phyloP scores from a whole-genome alignment of 2,888 invertebrate genomes.

The Sphecodes monilicornis region DNA sequence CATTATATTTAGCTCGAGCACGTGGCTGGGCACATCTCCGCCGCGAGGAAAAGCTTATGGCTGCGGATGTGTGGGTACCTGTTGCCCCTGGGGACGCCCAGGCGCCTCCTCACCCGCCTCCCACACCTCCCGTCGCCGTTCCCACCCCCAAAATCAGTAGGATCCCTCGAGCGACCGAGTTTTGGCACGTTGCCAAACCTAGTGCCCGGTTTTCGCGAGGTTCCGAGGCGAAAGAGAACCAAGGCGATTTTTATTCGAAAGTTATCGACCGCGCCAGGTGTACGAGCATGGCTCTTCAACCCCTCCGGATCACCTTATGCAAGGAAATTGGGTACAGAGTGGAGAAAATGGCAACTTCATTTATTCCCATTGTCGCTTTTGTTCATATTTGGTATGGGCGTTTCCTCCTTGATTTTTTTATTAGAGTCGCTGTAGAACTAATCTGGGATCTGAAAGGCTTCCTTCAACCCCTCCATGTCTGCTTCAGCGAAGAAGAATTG shows the following conservation, averaged over 20 bases:
- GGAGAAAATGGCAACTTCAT: neutral
- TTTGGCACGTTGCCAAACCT: constrained; percentile 48
- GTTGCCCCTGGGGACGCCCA: constrained; percentile 73
- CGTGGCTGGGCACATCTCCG: constrained; percentile 78
- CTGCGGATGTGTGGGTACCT: constrained; percentile 70
- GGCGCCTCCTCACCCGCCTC: constrained; percentile 53
- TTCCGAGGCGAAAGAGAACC: neutral
- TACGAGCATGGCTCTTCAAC: neutral
- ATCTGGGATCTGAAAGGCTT: neutral
- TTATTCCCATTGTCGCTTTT: neutral
- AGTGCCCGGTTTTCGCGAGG: constrained; percentile 44
- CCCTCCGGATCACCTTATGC: neutral
- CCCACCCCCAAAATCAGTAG: constrained; percentile 66
- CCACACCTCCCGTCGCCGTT: constrained; percentile 33
- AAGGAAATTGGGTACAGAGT: neutral
- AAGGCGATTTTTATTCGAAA: constrained; percentile 25
- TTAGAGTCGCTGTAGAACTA: neutral
- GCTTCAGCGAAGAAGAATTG: no score
- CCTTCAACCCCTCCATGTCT: no score
- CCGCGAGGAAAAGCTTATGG: constrained; percentile 65
- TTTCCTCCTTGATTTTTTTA: neutral
- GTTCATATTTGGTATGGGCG: neutral
- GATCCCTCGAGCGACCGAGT: constrained; percentile 41
- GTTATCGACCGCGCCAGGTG: constrained; percentile 23
- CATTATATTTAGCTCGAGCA: constrained; percentile 82